Evolutionary conservation across 1,140 invertebrate species (phyloP).

Genomic region (Paraescarpia echinospica): DNA sequence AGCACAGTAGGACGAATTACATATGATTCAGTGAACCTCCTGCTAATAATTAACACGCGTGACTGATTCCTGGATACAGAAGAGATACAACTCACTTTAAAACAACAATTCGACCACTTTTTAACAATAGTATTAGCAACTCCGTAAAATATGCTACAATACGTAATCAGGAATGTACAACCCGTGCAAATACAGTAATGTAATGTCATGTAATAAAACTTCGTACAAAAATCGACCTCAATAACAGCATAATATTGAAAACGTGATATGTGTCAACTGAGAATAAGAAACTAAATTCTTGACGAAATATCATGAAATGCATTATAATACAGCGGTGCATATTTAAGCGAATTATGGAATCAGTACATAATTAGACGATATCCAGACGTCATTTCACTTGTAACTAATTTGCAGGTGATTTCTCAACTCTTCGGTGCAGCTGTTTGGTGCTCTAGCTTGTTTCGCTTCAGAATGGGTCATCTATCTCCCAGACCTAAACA

Average conservation of each 20-base stretch:
- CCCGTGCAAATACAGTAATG: neutral
- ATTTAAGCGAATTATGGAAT: neutral
- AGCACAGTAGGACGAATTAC: too few species aligned
- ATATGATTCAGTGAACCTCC: too few species aligned
- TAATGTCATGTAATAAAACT: neutral
- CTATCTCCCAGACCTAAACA: neutral
- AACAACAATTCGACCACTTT: too few species aligned
- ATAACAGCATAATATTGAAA: neutral
- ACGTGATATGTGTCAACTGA: neutral
- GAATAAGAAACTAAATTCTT: neutral
- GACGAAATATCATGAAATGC: neutral
- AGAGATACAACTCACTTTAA: too few species aligned
- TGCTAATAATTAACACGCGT: too few species aligned
- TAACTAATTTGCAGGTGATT: neutral
- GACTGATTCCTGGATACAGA: too few species aligned
- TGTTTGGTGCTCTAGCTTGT: neutral
- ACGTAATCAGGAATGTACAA: neutral
- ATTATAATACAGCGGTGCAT: neutral
- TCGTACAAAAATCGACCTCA: neutral
- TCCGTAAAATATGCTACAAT: neutral
- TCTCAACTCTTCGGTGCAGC: neutral
- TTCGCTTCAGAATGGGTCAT: neutral
- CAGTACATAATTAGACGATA: neutral
- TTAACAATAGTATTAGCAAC: too few species aligned
- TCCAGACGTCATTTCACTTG: neutral